Percentiles rank a stretch among this genome's conserved stretches.
phyloP scores from a whole-genome alignment of 2,888 invertebrate species.

The Eristalis tenax region DNA sequence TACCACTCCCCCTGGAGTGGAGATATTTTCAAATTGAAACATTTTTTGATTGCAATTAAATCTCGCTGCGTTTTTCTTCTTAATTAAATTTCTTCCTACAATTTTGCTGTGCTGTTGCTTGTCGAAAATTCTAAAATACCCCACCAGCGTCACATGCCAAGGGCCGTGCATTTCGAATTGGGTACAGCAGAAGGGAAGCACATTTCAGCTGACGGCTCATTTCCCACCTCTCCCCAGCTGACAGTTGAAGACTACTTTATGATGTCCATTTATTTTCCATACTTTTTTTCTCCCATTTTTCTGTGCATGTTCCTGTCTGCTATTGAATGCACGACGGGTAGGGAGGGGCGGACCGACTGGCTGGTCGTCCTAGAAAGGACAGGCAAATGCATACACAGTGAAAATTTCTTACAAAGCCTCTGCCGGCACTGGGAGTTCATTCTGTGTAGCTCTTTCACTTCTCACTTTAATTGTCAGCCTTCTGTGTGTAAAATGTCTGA shows the following conservation, averaged over 20 bases:
- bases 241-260: conserved; percentile 51
- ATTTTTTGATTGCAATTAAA: conserved; percentile 33
- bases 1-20: not conserved
- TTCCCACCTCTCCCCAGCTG: conserved; percentile 17
- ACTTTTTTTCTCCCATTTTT: not conserved
- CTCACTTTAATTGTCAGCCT: conserved; percentile 65
- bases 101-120: conserved; percentile 23
- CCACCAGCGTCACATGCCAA: not conserved
- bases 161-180: conserved; percentile 6
- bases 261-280: not conserved
- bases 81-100: conserved; percentile 35
- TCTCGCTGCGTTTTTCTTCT: not conserved
- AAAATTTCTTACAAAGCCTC: conserved; percentile 31
- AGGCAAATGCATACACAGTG: conserved; percentile 27
- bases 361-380: conserved; percentile 31
- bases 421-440: conserved; percentile 15
- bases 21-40: conserved; percentile 20
- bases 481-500: conserved; percentile 37
- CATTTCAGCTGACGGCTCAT: conserved; percentile 21
- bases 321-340: no score
- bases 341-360: not conserved
- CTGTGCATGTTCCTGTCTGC: conserved; percentile 10
- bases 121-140: not conserved
- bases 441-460: conserved; percentile 45
- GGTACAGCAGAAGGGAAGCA: not conserved